These are phyloP conservation scores for Orthosia cruda DNA, from an alignment of 2,888 invertebrate genomes.

Conservation along the genomic window DNA sequence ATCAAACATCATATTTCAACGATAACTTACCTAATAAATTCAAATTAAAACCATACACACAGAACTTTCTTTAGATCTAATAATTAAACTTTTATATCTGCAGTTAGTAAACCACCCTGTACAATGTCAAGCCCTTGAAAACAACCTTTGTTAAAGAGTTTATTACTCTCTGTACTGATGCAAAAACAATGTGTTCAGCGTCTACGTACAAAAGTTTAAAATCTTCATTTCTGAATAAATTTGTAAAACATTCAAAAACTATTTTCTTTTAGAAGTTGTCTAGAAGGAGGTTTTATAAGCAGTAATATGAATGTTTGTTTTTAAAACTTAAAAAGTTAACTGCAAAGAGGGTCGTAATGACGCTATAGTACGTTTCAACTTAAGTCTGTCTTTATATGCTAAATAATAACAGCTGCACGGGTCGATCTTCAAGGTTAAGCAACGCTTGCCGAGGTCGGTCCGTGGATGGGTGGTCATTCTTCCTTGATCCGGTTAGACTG, in stretches of 20 bases:
- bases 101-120: background rate
- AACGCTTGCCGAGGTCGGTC: too few relatives aligned
- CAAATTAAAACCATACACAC: background rate
- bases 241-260: slow-evolving; percentile 39
- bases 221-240: slow-evolving; percentile 40
- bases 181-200: slow-evolving; percentile 40
- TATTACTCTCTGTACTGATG: slow-evolving; percentile 26
- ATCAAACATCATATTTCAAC: background rate
- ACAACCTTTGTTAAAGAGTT: slow-evolving; percentile 27
- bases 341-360: slow-evolving; percentile 8
- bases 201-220: slow-evolving; percentile 20
- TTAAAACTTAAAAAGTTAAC: slow-evolving; percentile 6
- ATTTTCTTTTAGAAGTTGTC: slow-evolving; percentile 45
- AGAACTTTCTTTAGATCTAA: background rate
- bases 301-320: slow-evolving; percentile 21
- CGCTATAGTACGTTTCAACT: background rate
- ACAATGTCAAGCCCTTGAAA: slow-evolving; percentile 29
- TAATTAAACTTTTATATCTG: slow-evolving; percentile 2
- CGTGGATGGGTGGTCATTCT: too few relatives aligned
- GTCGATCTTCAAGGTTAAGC: too few relatives aligned
- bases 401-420: too few relatives aligned
- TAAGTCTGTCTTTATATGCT: background rate
- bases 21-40: slow-evolving; percentile 1
- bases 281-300: slow-evolving; percentile 24
- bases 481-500: too few relatives aligned